Conservation (phyloP, 37 sponge, comb jelly and placozoan genomes). For the Ianthella basta region DNA sequence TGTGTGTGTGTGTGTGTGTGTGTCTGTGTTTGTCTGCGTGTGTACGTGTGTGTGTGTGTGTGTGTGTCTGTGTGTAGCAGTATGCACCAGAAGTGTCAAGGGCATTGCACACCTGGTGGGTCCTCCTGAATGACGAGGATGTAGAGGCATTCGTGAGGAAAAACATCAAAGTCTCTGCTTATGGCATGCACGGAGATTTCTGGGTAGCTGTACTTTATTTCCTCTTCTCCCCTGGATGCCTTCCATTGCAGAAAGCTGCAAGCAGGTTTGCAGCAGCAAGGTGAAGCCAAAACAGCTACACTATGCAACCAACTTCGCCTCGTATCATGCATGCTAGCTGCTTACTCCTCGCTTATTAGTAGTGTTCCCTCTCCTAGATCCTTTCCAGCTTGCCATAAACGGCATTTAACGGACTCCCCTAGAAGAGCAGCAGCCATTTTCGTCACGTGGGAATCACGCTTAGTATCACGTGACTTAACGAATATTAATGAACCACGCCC, state of each 20-base stretch:
- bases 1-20: too few species aligned
- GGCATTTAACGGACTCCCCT: not conserved
- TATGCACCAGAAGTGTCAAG: too few species aligned
- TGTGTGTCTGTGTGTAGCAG: too few species aligned
- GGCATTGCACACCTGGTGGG: not conserved
- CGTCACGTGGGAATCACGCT: too few species aligned
- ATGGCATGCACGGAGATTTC: slow-evolving; percentile 68
- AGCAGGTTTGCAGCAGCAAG: not conserved
- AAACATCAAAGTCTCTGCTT: slow-evolving; percentile 52
- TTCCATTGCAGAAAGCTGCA: slow-evolving; percentile 5
- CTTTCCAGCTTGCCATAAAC: not conserved
- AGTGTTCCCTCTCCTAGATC: slow-evolving; percentile 13
- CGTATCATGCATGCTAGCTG: not conserved
- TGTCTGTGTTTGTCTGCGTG: too few species aligned
- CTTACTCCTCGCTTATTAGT: slow-evolving; percentile 10
- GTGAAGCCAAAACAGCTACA: too few species aligned
- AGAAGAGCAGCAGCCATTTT: not conserved
- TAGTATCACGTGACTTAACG: too few species aligned
- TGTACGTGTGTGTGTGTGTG: too few species aligned
- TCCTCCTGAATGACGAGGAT: slow-evolving; percentile 30
- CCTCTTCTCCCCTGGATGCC: not conserved
- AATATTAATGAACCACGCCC: too few species aligned
- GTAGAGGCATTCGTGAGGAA: slow-evolving; percentile 67
- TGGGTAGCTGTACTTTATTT: slow-evolving; percentile 40
- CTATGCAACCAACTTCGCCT: too few species aligned